These are phyloP conservation scores for Procapra przewalskii DNA, from an alignment of 2,113 vertebrate genomes.

Conservation along the genomic window DNA sequence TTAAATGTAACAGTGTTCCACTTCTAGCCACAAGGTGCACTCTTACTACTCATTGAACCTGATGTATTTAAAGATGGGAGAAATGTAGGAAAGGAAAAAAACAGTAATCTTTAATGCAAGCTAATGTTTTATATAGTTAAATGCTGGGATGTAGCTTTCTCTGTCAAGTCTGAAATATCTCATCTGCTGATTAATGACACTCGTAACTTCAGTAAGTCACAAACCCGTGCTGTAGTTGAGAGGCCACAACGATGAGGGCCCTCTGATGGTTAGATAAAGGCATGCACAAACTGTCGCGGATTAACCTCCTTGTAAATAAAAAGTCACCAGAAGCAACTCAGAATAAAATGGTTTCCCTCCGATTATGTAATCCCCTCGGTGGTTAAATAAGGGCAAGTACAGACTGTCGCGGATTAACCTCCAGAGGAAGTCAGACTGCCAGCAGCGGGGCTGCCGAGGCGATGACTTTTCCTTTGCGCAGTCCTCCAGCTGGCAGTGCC, in stretches of 20 bases:
- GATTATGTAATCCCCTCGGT: neutral
- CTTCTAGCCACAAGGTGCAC: neutral
- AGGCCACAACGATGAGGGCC: neutral
- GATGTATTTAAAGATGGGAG: neutral
- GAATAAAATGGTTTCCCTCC: neutral
- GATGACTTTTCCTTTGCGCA: neutral
- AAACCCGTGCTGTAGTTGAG: neutral
- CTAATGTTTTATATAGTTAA: neutral
- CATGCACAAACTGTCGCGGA: neutral
- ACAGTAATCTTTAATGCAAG: neutral
- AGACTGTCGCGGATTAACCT: neutral
- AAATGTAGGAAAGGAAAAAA: constrained; percentile 4
- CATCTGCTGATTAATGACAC: neutral
- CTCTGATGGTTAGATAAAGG: neutral
- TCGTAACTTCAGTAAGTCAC: neutral
- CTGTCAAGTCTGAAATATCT: neutral
- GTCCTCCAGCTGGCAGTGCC: neutral
- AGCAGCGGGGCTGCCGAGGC: neutral
- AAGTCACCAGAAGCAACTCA: neutral
- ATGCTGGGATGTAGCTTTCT: neutral
- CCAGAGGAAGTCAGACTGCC: neutral
- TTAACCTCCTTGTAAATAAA: neutral
- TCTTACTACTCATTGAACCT: neutral
- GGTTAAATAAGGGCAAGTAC: neutral
- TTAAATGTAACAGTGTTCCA: neutral